Evolutionary conservation across 1,140 invertebrate genomes (phyloP), one percentile per base, ranked within the genome.

Genomic region (Pollicipes pollicipes): DNA sequence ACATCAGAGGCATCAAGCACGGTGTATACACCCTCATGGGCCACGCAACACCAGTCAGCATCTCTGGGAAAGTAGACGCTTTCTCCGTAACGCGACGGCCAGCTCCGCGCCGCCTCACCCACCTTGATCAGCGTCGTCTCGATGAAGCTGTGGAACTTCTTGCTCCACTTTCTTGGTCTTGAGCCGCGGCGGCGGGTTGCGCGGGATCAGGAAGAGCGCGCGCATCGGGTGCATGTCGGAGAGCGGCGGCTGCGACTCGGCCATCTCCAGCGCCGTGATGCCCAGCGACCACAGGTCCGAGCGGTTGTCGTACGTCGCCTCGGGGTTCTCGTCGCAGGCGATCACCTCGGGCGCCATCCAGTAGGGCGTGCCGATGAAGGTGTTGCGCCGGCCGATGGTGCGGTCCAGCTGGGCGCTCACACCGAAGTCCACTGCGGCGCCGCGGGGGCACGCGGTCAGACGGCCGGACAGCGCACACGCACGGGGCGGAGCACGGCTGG

Each of bases 151-250:
- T 95, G 92, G 82, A 96, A 96, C 81, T 95, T 95, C 80, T 93
- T 94, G 70, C 89, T 91, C 97, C 97, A 99, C 80, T 98, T 98
- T 81, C n/a, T 97, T 97, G 37, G 93, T 95, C 80, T 97, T 98
- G 74, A 99, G 86, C 77, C 95, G 85, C 35, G 97, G 97, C 30
- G 97, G 95, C 73, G 92, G 88, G 83, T 98, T 98, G 78, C 97
- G 86, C 72, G 97, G 97, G 81, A 99, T 99, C 72, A 99, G 86
- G 82, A 99, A 99, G 68, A 99, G 85, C 73, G 96, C 90, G 79
- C 97, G 85, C 97, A 99, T 99, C 58, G 97, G 97, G 86, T 99
- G 97, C 79, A 99, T 87, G 85, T 99, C 97, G 85, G 90, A 95
- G 74, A 97, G 86, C 76, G 95, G 97, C 71, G 97, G 97, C 82